Evolutionary conservation across 2,888 invertebrate species (phyloP).

Genomic region (Serripes groenlandicus): DNA sequence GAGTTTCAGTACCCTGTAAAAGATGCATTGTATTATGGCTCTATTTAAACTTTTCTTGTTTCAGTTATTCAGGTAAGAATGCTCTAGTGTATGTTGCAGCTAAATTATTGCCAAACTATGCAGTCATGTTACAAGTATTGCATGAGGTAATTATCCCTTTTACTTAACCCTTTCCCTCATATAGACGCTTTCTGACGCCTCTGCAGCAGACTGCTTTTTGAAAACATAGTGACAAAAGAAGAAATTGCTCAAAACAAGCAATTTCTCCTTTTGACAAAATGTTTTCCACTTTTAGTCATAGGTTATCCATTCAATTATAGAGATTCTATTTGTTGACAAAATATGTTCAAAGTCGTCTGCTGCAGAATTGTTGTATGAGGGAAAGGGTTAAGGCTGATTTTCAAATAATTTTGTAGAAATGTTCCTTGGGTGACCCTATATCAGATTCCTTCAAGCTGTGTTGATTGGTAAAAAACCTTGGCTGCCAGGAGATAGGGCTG

Average conservation of each 20-base stretch:
- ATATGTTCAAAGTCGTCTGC: no score
- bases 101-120: constrained; percentile 92
- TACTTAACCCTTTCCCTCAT: background rate
- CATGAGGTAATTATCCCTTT: constrained; percentile 88
- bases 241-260: background rate
- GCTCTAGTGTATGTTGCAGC: constrained; percentile 91
- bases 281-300: background rate
- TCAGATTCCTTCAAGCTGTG: no score
- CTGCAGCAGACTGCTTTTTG: background rate
- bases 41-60: constrained; percentile 23
- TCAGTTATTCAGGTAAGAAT: constrained; percentile 89
- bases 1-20: background rate
- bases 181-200: background rate
- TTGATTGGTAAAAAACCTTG: no score
- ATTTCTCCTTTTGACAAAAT: background rate
- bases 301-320: no score
- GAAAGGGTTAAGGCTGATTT: no score
- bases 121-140: constrained; percentile 90
- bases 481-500: no score
- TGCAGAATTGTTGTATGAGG: no score
- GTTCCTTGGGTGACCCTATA: no score
- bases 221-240: background rate
- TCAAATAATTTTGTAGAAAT: no score
- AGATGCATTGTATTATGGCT: background rate
- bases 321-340: no score